These are phyloP conservation scores for Crocuta crocuta DNA, from an alignment of 2,113 vertebrate genomes.

Conservation along the genomic window DNA sequence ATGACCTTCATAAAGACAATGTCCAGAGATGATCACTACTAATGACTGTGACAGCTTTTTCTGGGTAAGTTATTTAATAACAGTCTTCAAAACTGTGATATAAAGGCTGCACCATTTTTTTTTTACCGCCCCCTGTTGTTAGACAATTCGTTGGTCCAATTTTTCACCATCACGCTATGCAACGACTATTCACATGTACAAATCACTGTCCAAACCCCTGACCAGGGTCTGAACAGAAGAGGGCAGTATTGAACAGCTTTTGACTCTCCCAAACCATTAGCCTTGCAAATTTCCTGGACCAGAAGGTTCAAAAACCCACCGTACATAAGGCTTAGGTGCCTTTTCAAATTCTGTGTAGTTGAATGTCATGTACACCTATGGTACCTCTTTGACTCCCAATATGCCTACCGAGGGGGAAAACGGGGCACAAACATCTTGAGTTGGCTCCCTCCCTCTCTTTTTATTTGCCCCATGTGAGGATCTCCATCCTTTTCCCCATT, in stretches of 20 bases:
- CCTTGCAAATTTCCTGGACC: not conserved
- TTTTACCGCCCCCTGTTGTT: not conserved
- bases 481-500: not conserved
- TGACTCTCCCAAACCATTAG: not conserved
- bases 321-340: not conserved
- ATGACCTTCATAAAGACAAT: not conserved
- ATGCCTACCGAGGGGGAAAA: not conserved
- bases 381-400: not conserved
- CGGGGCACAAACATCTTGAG: not conserved
- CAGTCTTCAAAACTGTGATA: not conserved
- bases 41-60: not conserved
- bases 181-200: accelerated
- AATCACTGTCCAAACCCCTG: not conserved
- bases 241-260: constrained; percentile 52
- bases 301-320: not conserved
- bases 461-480: not conserved
- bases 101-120: not conserved
- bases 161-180: not conserved
- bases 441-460: not conserved
- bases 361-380: not conserved
- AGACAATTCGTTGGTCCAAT: not conserved
- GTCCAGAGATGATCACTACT: not conserved
- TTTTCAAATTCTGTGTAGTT: not conserved
- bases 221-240: not conserved
- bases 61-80: not conserved